Evolutionary conservation across 2,888 invertebrate genomes (phyloP).

Genomic region (Polymixis flavicincta): DNA sequence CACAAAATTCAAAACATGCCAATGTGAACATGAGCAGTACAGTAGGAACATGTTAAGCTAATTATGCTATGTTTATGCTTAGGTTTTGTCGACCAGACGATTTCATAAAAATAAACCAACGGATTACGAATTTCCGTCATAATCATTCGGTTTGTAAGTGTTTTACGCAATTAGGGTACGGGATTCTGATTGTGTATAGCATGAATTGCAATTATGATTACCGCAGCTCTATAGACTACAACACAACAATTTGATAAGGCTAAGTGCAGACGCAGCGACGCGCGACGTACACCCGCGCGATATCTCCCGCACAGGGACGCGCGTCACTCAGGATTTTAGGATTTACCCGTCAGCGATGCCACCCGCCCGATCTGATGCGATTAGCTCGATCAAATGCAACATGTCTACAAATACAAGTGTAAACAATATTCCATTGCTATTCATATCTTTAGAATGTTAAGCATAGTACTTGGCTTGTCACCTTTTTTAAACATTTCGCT

Average conservation of each 20-base stretch:
- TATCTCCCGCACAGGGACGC: slow-evolving; percentile 69
- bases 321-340: slow-evolving; percentile 82
- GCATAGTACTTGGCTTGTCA: background rate
- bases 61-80: too few relatives aligned
- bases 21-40: too few relatives aligned
- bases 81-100: too few relatives aligned
- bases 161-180: background rate
- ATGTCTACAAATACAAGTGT: slow-evolving; percentile 15
- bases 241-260: slow-evolving; percentile 53
- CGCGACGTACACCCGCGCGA: slow-evolving; percentile 62
- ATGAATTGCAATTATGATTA: background rate
- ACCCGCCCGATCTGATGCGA: slow-evolving; percentile 49
- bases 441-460: background rate
- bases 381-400: slow-evolving; percentile 55
- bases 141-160: background rate
- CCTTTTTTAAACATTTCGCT: background rate
- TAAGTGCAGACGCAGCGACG: slow-evolving; percentile 60
- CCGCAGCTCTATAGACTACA: background rate
- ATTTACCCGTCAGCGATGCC: slow-evolving; percentile 77
- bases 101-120: too few relatives aligned
- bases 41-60: too few relatives aligned
- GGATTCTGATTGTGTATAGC: background rate
- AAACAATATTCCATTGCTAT: background rate
- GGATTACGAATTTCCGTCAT: background rate
- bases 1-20: too few relatives aligned